These are phyloP conservation scores for Charina bottae DNA, from an alignment of 2,113 vertebrate genomes.

Conservation along the genomic window DNA sequence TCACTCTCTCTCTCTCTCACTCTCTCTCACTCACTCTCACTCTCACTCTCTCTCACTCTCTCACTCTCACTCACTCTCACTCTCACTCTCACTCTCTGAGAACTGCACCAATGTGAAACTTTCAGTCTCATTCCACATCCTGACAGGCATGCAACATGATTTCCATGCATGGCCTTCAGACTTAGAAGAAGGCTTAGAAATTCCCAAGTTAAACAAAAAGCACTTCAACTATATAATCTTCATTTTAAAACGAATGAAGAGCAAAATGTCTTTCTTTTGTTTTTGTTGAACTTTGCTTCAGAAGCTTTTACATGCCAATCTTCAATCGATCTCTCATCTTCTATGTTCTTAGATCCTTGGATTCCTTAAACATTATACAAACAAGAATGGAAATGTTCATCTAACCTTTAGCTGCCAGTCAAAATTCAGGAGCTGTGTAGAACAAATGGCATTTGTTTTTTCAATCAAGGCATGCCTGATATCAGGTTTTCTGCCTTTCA, in stretches of 20 bases:
- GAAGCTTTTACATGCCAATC: neutral
- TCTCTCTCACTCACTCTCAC: too few relatives aligned
- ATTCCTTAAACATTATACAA: neutral
- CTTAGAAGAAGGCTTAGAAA: neutral
- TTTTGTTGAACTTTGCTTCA: neutral
- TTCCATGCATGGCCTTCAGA: too few relatives aligned
- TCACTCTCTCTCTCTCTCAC: too few relatives aligned
- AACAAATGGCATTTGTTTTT: conserved; percentile 84
- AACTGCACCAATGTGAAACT: neutral
- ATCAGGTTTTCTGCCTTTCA: conserved; percentile 85
- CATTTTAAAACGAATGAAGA: too few relatives aligned
- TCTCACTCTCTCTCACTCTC: too few relatives aligned
- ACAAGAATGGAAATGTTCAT: neutral
- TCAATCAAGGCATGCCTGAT: conserved; percentile 81
- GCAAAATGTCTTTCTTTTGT: neutral
- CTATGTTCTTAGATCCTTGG: neutral
- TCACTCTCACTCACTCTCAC: too few relatives aligned
- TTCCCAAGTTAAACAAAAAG: neutral
- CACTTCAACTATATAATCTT: neutral
- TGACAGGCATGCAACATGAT: neutral
- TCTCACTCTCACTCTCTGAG: too few relatives aligned
- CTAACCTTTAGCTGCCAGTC: conserved; percentile 97
- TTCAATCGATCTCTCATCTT: too few relatives aligned
- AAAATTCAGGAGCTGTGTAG: conserved; percentile 88
- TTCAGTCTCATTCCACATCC: neutral